phyloP scores from a whole-genome alignment of 2,888 invertebrate genomes.

The Achlya flavicornis region DNA sequence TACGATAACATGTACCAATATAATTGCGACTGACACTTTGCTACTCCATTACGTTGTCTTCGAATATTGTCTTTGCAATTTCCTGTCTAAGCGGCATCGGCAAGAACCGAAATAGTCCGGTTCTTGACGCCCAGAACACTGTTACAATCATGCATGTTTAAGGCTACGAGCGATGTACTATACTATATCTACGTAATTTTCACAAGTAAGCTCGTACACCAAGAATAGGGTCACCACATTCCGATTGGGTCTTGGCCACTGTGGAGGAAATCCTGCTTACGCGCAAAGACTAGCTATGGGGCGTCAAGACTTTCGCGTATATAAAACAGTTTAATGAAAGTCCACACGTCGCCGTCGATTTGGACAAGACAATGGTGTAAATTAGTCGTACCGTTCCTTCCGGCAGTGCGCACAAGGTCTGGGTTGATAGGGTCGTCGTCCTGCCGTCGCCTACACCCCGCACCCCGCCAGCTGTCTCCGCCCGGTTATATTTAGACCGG shows the following conservation, averaged over 20 bases:
- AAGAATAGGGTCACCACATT: conserved; percentile 21
- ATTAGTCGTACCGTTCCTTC: conserved; percentile 56
- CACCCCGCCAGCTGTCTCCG: conserved; percentile 64
- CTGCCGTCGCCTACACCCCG: conserved; percentile 46
- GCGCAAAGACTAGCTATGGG: conserved; percentile 17
- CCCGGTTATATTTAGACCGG: conserved; percentile 77
- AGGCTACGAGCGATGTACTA: too few relatives aligned
- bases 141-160: too few relatives aligned
- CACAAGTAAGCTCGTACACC: conserved; percentile 20
- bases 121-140: too few relatives aligned
- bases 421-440: conserved; percentile 71
- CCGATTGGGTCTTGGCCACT: conserved; percentile 19
- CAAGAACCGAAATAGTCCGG: conserved; percentile 12
- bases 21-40: conserved; percentile 28
- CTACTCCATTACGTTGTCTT: conserved; percentile 23
- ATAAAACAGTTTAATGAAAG: conserved; percentile 17
- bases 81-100: conserved; percentile 33
- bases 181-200: conserved; percentile 23
- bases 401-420: conserved; percentile 72
- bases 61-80: conserved; percentile 54
- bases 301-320: conserved; percentile 16
- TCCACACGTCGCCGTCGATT: conserved; percentile 20
- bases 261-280: conserved; percentile 36
- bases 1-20: background rate
- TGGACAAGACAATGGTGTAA: conserved; percentile 49